These are phyloP conservation scores for Eueides isabella DNA, from an alignment of 1,140 invertebrate species.

Conservation along the genomic window DNA sequence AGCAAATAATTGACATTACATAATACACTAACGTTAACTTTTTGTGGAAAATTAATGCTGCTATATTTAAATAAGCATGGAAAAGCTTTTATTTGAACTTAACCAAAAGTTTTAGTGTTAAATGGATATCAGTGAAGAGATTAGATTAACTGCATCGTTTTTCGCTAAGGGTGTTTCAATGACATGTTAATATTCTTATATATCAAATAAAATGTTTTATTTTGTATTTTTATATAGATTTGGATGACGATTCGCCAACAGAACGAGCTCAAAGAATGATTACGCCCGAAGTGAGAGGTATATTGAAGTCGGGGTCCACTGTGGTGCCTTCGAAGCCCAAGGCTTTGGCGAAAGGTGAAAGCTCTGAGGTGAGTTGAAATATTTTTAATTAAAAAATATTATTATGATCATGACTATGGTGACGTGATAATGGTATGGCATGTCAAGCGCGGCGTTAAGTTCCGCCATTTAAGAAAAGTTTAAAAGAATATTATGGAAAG, in stretches of 20 bases:
- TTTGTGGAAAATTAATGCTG: background rate
- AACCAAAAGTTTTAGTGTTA: no score
- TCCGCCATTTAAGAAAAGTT: no score
- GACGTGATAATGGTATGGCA: no score
- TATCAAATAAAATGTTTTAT: background rate
- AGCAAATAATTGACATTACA: background rate
- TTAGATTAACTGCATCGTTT: background rate
- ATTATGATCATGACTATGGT: no score
- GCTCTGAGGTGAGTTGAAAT: constrained; percentile 68
- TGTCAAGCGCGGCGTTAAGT: no score
- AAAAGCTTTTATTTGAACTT: background rate
- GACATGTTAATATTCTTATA: background rate
- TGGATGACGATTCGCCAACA: constrained; percentile 72
- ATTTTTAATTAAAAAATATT: background rate
- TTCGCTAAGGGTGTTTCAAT: background rate
- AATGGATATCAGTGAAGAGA: no score
- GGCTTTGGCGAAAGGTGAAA: constrained; percentile 75
- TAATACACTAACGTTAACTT: background rate
- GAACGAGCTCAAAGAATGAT: constrained; percentile 80
- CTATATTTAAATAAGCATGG: background rate
- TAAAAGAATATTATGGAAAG: no score
- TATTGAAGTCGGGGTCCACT: constrained; percentile 81
- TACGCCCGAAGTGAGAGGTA: constrained; percentile 80
- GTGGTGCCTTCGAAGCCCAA: constrained; percentile 68
- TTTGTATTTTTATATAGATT: constrained; percentile 48